Conservation (phyloP, 2,113 vertebrate genomes). For the Lepidothrix coronata region DNA sequence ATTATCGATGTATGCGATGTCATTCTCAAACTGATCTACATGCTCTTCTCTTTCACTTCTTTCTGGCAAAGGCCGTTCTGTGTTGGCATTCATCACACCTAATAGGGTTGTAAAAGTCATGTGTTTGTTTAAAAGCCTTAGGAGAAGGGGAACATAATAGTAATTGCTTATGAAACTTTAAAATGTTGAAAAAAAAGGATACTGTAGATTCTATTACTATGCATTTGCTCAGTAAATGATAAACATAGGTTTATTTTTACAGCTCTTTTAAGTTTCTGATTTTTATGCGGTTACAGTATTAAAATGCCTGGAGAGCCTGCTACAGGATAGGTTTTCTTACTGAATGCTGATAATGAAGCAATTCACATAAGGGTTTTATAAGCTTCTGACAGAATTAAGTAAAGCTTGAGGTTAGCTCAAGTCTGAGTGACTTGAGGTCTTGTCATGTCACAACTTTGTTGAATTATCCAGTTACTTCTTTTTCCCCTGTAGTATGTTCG, state of each 20-base stretch:
- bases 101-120: neutral
- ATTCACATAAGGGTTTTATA: neutral
- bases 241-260: neutral
- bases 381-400: neutral
- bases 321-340: neutral
- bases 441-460: neutral
- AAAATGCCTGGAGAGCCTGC: neutral
- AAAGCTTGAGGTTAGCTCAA: neutral
- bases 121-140: neutral
- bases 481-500: neutral
- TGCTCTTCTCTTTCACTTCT: neutral
- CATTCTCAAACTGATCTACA: neutral
- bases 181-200: neutral
- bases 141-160: neutral
- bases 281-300: neutral
- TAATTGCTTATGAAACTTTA: neutral
- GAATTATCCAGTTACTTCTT: neutral
- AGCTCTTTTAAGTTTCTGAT: neutral
- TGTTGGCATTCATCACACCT: constrained; percentile 1
- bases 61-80: neutral
- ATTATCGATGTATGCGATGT: constrained; percentile 29
- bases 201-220: neutral
- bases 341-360: neutral
- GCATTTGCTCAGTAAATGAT: neutral
- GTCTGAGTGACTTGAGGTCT: neutral